Evolutionary conservation across 2,113 vertebrate genomes (phyloP).

Genomic region (Myiopsitta monachus): DNA sequence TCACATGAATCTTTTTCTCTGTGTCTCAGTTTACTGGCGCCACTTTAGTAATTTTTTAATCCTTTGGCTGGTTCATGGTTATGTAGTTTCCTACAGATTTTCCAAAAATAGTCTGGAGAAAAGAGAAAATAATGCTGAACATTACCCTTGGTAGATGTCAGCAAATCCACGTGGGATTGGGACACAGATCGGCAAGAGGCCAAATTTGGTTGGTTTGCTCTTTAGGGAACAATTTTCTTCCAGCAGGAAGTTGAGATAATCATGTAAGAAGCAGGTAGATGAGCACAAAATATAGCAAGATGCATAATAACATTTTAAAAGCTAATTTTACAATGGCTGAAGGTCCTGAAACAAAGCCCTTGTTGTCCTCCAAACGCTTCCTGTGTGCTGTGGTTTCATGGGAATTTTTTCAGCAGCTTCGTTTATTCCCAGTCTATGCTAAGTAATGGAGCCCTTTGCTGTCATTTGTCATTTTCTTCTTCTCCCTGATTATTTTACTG

Average conservation of each 20-base stretch:
- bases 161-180: not conserved
- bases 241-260: not conserved
- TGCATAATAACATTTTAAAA: not conserved
- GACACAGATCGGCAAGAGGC: not conserved
- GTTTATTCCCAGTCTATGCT: not conserved
- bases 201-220: not conserved
- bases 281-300: not conserved
- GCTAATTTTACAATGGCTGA: not conserved
- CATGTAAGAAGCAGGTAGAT: not conserved
- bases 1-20: not conserved
- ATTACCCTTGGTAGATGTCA: not conserved
- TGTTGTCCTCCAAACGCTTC: accelerated
- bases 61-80: not conserved
- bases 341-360: not conserved
- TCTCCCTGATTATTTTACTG: not conserved
- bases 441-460: not conserved
- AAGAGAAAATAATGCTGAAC: not conserved
- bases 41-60: not conserved
- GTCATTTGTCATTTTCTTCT: not conserved
- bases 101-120: not conserved
- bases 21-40: not conserved
- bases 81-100: not conserved
- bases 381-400: not conserved
- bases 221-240: not conserved
- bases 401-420: not conserved